Evolutionary conservation across 2,888 invertebrate species (phyloP), one percentile per base, ranked within the genome.

Genomic region (Anarsia innoxiella): DNA sequence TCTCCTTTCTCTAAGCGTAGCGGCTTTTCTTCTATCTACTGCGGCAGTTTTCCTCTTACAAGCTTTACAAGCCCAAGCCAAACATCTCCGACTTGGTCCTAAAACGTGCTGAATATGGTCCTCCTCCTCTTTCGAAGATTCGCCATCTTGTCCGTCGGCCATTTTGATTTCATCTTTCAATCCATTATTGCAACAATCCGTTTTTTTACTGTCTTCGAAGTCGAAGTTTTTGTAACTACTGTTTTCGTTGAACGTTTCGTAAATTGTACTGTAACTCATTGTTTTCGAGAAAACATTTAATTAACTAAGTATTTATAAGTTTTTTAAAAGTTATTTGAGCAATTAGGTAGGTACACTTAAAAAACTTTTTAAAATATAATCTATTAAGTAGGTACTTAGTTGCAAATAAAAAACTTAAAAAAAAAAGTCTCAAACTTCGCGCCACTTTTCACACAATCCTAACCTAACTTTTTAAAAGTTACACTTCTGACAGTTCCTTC

Each of bases 11-110:
- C 99, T 87, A 74, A 99, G 87, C 1, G 99, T 99, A 1, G 99
- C 99, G 3, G 99, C 99, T 87, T 97, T 97, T 63, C 99, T 88
- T 37, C 99, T 87, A 80, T 99, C 99, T 5, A 98, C 94, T 0
- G 96, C 93, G 29, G 97, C 96, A 10, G 94, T 96, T 83, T 97
- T 97, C 82, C 96, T 92, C 76, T 97, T 97, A 80, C 97, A 97
- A 0, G 97, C 96, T 66, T 97, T 97, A 75, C 98, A 98, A 1
- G 97, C 97, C 97, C 97, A 98, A 8, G 97, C 89, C 26, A 98
- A 86, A 61, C 97, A 98, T 43, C 94, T 89, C 44, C 94, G 86
- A 32, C 89, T 89, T 0, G 86, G 86, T 0, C 86, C 86, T 45
- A 86, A 46, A 1, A 85, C 83, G 45, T 86, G 86, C 25, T 86